Evolutionary conservation across 2,888 invertebrate genomes (phyloP).

Genomic region (Drosophila parthenogenetica): DNA sequence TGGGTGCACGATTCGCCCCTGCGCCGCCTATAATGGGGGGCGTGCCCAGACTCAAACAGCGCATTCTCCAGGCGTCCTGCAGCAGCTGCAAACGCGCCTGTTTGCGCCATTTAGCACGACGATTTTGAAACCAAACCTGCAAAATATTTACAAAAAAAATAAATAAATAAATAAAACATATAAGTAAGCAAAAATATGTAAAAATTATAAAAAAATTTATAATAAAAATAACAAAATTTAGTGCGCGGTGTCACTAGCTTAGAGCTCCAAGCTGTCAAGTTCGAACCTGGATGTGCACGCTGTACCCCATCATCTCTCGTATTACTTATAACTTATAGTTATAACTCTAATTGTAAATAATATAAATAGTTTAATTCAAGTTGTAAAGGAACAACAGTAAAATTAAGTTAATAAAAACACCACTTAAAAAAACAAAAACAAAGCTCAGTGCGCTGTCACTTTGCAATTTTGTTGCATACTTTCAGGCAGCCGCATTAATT

Average conservation of each 20-base stretch:
- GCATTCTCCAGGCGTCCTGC: constrained; percentile 96
- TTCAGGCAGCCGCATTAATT: not conserved
- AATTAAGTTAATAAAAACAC: too few relatives aligned
- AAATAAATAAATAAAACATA: not conserved
- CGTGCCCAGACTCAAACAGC: constrained; percentile 91
- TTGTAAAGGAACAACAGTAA: too few relatives aligned
- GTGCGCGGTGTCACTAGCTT: too few relatives aligned
- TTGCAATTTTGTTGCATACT: not conserved
- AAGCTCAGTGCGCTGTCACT: not conserved
- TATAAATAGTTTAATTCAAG: too few relatives aligned
- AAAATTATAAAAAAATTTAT: too few relatives aligned
- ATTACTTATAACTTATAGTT: too few relatives aligned
- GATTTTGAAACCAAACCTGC: constrained; percentile 96
- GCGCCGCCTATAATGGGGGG: constrained; percentile 87
- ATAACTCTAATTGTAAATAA: too few relatives aligned
- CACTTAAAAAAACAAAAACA: too few relatives aligned
- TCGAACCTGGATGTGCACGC: too few relatives aligned
- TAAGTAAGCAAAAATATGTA: not conserved
- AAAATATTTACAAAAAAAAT: constrained; percentile 1
- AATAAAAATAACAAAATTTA: too few relatives aligned
- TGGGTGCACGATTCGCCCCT: constrained; percentile 42
- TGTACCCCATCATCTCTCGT: too few relatives aligned
- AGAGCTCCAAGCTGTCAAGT: too few relatives aligned
- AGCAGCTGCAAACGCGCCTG: constrained; percentile 93
- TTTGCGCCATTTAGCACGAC: constrained; percentile 96